These are phyloP conservation scores for Liodrosophila aerea DNA, from an alignment of 2,888 invertebrate genomes.

Conservation along the genomic window DNA sequence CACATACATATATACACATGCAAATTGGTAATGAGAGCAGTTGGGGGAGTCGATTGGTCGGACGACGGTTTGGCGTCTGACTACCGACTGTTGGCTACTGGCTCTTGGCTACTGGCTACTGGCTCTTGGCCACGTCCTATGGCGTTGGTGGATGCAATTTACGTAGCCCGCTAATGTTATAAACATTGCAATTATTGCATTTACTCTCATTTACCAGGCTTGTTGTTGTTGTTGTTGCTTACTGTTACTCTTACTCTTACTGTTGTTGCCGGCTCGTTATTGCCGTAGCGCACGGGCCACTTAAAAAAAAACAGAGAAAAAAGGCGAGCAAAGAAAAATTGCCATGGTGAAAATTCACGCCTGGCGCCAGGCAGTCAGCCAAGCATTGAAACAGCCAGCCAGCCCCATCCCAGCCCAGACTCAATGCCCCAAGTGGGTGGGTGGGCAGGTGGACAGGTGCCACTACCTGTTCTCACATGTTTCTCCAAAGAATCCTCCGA, in stretches of 20 bases:
- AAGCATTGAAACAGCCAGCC: slow-evolving; percentile 7
- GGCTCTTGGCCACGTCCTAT: slow-evolving; percentile 2
- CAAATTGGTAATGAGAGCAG: slow-evolving; percentile 46
- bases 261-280: slow-evolving; percentile 50
- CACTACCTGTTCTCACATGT: slow-evolving; percentile 40
- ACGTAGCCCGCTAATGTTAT: slow-evolving; percentile 64
- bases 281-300: slow-evolving; percentile 71
- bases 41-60: slow-evolving; percentile 39
- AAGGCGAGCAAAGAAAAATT: slow-evolving; percentile 56
- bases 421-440: not conserved
- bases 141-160: slow-evolving; percentile 67
- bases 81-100: no score
- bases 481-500: slow-evolving; percentile 7
- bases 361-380: slow-evolving; percentile 67
- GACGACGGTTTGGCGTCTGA: slow-evolving; percentile 39
- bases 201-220: slow-evolving; percentile 74
- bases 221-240: slow-evolving; percentile 28
- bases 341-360: slow-evolving; percentile 66
- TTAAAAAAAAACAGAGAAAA: slow-evolving; percentile 46
- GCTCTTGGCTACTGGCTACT: no score
- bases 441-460: not conserved
- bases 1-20: slow-evolving; percentile 12
- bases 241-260: no score
- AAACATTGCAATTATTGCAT: slow-evolving; percentile 79
- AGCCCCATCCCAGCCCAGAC: not conserved